Percentiles rank a stretch among this genome's conserved stretches.
Conservation (phyloP, 2,888 invertebrate species). For the Dendrolimus houi region DNA sequence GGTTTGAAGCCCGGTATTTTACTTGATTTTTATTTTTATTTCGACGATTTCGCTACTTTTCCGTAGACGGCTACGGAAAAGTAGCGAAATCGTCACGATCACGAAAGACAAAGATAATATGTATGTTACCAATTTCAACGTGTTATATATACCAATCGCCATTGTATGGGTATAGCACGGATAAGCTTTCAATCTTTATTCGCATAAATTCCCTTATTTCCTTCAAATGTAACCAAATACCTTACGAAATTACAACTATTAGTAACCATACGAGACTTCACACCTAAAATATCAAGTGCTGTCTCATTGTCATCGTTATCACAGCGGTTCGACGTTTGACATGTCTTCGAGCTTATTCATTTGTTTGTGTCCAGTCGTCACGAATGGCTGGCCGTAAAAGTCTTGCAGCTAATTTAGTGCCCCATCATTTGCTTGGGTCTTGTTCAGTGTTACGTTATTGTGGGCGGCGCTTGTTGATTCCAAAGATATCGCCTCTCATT, state of each 20-base stretch:
- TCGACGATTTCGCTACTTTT: too few species aligned
- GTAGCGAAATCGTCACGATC: too few species aligned
- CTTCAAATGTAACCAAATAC: neutral
- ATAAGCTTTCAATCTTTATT: neutral
- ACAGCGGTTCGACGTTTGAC: neutral
- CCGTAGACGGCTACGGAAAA: too few species aligned
- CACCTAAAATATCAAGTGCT: neutral
- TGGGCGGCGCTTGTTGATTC: neutral
- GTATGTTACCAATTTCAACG: too few species aligned
- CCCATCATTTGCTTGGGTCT: constrained; percentile 35
- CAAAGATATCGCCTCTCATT: neutral
- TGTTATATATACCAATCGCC: neutral
- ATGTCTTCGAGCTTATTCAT: neutral
- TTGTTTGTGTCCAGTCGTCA: constrained; percentile 14
- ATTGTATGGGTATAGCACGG: neutral
- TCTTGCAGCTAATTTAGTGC: constrained; percentile 53
- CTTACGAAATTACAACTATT: neutral
- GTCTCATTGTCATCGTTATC: neutral
- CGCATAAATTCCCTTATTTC: neutral
- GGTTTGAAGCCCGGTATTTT: too few species aligned
- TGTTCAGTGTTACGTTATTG: neutral
- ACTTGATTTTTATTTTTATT: too few species aligned
- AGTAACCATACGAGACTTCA: neutral
- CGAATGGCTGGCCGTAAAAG: constrained; percentile 54
- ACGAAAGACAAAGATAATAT: too few species aligned